A percentile compares a stretch with the other conserved stretches of the same genome.
Evolutionary conservation across 2,797 vertebrate species (phyloP).

Genomic region (Karalla daura): DNA sequence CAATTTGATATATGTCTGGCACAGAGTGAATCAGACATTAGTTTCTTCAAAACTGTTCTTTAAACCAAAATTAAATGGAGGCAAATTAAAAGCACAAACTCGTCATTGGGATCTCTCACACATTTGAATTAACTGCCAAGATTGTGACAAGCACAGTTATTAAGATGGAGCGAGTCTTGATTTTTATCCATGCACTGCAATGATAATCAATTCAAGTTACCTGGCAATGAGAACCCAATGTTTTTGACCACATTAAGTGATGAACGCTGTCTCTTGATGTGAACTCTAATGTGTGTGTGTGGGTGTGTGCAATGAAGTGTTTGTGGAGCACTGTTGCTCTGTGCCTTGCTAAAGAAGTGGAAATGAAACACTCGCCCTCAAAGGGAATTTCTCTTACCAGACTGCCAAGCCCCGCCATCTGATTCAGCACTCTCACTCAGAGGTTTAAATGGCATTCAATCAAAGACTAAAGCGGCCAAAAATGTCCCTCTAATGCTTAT

Average conservation of each 20-base stretch:
- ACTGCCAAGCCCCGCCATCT: slow-evolving; percentile 61
- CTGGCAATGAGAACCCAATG: slow-evolving; percentile 45
- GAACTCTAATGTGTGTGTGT: background rate
- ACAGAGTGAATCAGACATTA: slow-evolving; percentile 8
- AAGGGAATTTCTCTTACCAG: slow-evolving; percentile 44
- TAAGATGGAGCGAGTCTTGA: slow-evolving; percentile 55
- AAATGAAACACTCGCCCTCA: slow-evolving; percentile 46
- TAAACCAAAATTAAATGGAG: slow-evolving; percentile 31
- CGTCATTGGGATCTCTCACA: slow-evolving; percentile 35
- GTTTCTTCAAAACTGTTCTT: slow-evolving; percentile 13
- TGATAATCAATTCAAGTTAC: slow-evolving; percentile 55
- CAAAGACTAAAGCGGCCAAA: slow-evolving; percentile 58
- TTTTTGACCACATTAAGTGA: slow-evolving; percentile 55
- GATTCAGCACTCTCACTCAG: slow-evolving; percentile 56
- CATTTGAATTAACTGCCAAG: slow-evolving; percentile 31
- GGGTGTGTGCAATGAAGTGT: background rate
- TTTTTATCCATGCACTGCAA: slow-evolving; percentile 38
- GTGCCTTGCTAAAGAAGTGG: slow-evolving; percentile 28
- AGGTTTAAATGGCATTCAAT: slow-evolving; percentile 72
- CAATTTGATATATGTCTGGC: slow-evolving; percentile 22
- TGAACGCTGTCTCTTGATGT: slow-evolving; percentile 17
- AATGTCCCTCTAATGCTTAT: slow-evolving; percentile 61
- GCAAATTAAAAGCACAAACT: slow-evolving; percentile 26
- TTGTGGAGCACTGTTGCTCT: slow-evolving; percentile 11
- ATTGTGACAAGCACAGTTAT: slow-evolving; percentile 52